These are phyloP conservation scores for Battus philenor DNA, from an alignment of 1,140 invertebrate species.

Conservation along the genomic window DNA sequence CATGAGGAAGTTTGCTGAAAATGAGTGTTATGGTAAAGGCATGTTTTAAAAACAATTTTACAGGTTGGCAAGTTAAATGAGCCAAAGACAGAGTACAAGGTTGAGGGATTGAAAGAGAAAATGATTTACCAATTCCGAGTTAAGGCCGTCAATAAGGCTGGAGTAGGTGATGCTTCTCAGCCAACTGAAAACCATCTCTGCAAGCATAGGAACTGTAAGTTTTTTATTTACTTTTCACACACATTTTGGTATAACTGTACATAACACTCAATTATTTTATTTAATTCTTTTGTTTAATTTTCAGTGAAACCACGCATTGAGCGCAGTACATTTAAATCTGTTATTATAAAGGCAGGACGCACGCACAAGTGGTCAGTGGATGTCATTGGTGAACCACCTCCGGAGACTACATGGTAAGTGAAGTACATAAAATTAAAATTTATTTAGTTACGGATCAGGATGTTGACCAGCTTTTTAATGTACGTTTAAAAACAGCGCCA, in stretches of 20 bases:
- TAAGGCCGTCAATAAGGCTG: slow-evolving; percentile 94
- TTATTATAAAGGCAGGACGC: slow-evolving; percentile 91
- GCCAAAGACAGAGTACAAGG: slow-evolving; percentile 85
- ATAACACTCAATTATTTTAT: neutral
- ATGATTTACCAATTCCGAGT: slow-evolving; percentile 96
- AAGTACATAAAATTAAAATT: too few relatives aligned
- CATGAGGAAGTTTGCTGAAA: too few relatives aligned
- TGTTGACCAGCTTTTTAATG: too few relatives aligned
- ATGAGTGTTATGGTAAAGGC: too few relatives aligned
- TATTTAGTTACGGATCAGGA: too few relatives aligned
- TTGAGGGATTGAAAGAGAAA: slow-evolving; percentile 94
- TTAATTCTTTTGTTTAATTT: slow-evolving; percentile 14
- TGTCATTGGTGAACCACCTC: slow-evolving; percentile 92
- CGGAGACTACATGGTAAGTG: slow-evolving; percentile 87
- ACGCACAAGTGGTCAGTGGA: slow-evolving; percentile 96
- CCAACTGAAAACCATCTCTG: slow-evolving; percentile 94
- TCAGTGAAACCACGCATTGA: slow-evolving; percentile 95
- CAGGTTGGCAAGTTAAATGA: slow-evolving; percentile 84
- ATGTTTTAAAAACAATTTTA: neutral
- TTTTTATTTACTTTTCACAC: slow-evolving; percentile 8
- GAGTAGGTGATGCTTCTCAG: slow-evolving; percentile 90
- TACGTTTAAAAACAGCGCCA: too few relatives aligned
- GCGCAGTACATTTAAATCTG: slow-evolving; percentile 89
- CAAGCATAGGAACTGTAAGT: slow-evolving; percentile 95
- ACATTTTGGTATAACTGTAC: neutral